Evolutionary conservation across 30 jellyfish, hydroid and myxozoan genomes (phyloP).

Genomic region (Calvadosia cruxmelitensis): DNA sequence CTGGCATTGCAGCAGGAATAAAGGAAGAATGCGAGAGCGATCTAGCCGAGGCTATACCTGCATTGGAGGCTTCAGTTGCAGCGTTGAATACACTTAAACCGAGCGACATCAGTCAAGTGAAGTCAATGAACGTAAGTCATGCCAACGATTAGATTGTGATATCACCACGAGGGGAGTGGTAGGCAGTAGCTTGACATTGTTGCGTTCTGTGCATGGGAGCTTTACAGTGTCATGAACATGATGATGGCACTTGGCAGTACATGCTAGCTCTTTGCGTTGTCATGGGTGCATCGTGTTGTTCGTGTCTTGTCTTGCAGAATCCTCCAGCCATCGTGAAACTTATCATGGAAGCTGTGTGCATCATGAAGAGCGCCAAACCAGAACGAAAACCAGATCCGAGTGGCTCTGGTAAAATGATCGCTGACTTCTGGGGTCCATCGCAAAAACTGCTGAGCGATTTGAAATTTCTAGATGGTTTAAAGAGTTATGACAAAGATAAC

Average conservation of each 20-base stretch:
- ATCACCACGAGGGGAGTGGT: no score
- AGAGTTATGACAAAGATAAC: slow-evolving; percentile 82
- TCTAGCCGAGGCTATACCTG: slow-evolving; percentile 95
- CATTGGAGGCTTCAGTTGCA: slow-evolving; percentile 90
- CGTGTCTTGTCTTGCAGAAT: slow-evolving; percentile 31
- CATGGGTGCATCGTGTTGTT: no score
- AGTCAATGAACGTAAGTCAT: slow-evolving; percentile 73
- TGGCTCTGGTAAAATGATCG: slow-evolving; percentile 96
- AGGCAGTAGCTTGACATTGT: no score
- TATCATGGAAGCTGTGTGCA: slow-evolving; percentile 94
- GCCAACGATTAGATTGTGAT: no score
- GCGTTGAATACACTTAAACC: slow-evolving; percentile 93
- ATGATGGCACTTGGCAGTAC: no score
- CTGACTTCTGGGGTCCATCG: slow-evolving; percentile 97
- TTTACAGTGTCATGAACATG: no score
- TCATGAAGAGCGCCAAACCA: slow-evolving; percentile 86
- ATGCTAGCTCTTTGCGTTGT: no score
- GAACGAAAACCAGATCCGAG: slow-evolving; percentile 92
- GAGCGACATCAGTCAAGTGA: slow-evolving; percentile 92
- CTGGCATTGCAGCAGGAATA: slow-evolving; percentile 85
- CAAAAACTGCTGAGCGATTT: slow-evolving; percentile 78
- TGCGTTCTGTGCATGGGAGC: no score
- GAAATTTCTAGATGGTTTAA: slow-evolving; percentile 69
- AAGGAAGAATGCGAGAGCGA: slow-evolving; percentile 86
- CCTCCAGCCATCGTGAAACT: slow-evolving; percentile 89